A percentile compares a stretch with the other conserved stretches of the same genome.
phyloP scores from a whole-genome alignment of 2,888 invertebrate species.

The Synanthedon myopaeformis region DNA sequence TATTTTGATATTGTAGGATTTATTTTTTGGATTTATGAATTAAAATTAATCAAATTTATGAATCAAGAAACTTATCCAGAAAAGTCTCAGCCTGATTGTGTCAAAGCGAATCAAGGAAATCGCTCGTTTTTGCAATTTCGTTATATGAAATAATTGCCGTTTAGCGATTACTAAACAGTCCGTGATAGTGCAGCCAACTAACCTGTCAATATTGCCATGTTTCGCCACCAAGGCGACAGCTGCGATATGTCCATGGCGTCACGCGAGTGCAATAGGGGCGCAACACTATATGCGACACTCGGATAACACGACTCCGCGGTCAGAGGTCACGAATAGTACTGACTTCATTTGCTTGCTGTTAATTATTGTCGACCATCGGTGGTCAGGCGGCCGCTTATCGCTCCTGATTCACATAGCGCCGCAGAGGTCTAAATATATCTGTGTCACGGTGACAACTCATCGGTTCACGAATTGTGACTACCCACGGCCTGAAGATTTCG shows the following conservation, averaged over 20 bases:
- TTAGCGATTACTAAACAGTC: no score
- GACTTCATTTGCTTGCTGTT: slow-evolving; percentile 10
- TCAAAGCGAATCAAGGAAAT: no score
- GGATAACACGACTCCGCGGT: slow-evolving; percentile 33
- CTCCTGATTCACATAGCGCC: slow-evolving; percentile 30
- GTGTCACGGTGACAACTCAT: background rate
- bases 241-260: slow-evolving; percentile 28
- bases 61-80: no score
- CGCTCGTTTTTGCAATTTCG: no score
- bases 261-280: no score
- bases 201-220: slow-evolving; percentile 39
- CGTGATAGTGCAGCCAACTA: slow-evolving; percentile 2
- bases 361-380: slow-evolving; percentile 11
- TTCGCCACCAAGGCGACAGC: slow-evolving; percentile 39
- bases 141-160: no score
- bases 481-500: no score
- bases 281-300: background rate
- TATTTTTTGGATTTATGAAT: no score
- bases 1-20: no score
- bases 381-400: slow-evolving; percentile 28
- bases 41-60: no score
- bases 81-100: no score
- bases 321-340: slow-evolving; percentile 50
- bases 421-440: background rate
- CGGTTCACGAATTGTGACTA: background rate